A percentile compares a stretch with the other conserved stretches of the same genome.
Evolutionary conservation across 2,113 vertebrate genomes (phyloP).

Genomic region (Lophotis ruficrista): DNA sequence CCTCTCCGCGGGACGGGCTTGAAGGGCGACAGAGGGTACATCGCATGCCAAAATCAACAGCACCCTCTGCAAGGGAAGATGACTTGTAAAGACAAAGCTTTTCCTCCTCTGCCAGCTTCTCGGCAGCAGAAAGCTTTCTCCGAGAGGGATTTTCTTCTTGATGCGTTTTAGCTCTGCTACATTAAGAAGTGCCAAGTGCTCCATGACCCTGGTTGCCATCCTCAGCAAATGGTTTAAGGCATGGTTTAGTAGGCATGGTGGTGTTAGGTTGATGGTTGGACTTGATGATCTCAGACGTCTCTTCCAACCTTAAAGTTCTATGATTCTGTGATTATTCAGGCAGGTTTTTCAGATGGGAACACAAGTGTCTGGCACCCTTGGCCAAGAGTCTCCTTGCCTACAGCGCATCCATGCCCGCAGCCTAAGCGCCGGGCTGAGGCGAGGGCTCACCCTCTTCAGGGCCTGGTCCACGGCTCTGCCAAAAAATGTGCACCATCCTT

Average conservation of each 20-base stretch:
- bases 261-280: too few species aligned
- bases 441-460: background rate
- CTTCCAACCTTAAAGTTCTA: too few species aligned
- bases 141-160: background rate
- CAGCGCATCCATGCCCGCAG: accelerated
- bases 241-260: too few species aligned
- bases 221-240: background rate
- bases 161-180: background rate
- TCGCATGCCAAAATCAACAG: background rate
- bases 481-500: background rate
- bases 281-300: too few species aligned
- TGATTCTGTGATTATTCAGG: too few species aligned
- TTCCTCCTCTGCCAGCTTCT: background rate
- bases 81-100: background rate
- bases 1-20: accelerated
- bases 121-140: background rate
- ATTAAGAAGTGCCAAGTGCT: background rate
- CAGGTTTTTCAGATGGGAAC: background rate
- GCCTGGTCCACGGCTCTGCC: background rate
- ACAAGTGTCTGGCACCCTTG: accelerated
- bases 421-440: background rate
- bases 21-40: accelerated
- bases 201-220: background rate
- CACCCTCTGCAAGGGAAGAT: too few species aligned
- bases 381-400: background rate